Evolutionary conservation across 2,113 vertebrate species (phyloP).

Genomic region (Asarcornis scutulata): DNA sequence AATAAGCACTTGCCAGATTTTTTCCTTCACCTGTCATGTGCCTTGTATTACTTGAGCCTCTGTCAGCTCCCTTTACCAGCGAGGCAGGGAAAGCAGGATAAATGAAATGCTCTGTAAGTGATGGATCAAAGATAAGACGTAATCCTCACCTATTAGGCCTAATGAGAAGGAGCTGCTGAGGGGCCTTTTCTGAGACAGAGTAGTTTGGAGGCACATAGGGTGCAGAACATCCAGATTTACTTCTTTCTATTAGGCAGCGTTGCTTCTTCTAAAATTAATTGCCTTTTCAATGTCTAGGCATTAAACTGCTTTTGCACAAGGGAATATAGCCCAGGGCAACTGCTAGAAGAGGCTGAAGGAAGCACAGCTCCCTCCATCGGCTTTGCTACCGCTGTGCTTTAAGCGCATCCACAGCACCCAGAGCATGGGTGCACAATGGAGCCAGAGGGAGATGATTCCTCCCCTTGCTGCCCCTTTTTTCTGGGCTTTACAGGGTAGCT

Average conservation of each 20-base stretch:
- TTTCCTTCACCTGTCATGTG: neutral
- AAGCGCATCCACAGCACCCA: neutral
- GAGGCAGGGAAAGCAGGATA: neutral
- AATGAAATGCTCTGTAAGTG: neutral
- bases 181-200: neutral
- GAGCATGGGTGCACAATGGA: neutral
- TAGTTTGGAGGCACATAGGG: neutral
- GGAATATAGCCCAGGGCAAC: neutral
- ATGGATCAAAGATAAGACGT: neutral
- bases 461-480: no score
- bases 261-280: no score
- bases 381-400: neutral
- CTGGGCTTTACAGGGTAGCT: neutral
- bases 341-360: neutral
- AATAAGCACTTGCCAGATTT: neutral
- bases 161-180: neutral
- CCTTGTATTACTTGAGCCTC: neutral
- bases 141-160: neutral
- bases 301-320: neutral
- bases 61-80: neutral
- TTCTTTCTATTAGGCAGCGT: no score
- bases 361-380: neutral
- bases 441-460: neutral
- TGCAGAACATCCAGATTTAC: neutral
- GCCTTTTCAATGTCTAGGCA: neutral